Conservation (phyloP, 1,140 invertebrate species). For the Drosophila murphyi region DNA sequence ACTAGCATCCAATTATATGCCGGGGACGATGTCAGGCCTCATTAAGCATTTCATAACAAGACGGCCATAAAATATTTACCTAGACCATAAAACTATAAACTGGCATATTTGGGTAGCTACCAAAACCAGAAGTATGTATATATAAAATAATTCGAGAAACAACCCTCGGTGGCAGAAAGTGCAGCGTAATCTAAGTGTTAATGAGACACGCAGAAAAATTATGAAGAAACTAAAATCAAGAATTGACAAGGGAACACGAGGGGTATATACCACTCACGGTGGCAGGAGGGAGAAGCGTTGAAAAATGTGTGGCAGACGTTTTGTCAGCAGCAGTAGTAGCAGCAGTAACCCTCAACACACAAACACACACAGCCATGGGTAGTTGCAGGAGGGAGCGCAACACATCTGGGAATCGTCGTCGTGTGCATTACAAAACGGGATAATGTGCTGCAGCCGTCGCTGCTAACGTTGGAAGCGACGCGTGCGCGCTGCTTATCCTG, state of each 20-base stretch:
- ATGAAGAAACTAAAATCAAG: slow-evolving; percentile 59
- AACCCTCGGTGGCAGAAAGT: slow-evolving; percentile 48
- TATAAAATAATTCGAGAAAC: slow-evolving; percentile 48
- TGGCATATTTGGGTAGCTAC: slow-evolving; percentile 2
- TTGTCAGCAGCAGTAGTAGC: slow-evolving; percentile 34
- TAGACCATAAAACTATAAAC: slow-evolving; percentile 31
- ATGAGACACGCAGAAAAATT: slow-evolving; percentile 62
- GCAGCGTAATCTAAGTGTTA: slow-evolving; percentile 69
- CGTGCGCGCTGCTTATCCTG: slow-evolving; percentile 60
- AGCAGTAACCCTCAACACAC: slow-evolving; percentile 59
- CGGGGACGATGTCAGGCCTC: slow-evolving; percentile 57
- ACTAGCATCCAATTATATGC: slow-evolving; percentile 53
- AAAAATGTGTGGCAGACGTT: slow-evolving; percentile 72
- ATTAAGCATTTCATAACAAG: slow-evolving; percentile 72
- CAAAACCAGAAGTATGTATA: slow-evolving; percentile 13
- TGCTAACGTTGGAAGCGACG: slow-evolving; percentile 45
- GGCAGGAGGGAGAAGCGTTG: slow-evolving; percentile 35
- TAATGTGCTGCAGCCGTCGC: slow-evolving; percentile 65
- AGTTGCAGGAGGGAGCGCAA: background rate
- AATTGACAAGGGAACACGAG: slow-evolving; percentile 7
- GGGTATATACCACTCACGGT: too few species aligned
- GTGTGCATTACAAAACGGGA: slow-evolving; percentile 76
- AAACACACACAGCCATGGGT: background rate
- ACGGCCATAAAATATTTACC: slow-evolving; percentile 59
- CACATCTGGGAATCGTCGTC: slow-evolving; percentile 73